A percentile compares a stretch with the other conserved stretches of the same genome.
These are phyloP conservation scores for Aphelocoma californica DNA, from an alignment of 2,797 vertebrate species.

Conservation along the genomic window DNA sequence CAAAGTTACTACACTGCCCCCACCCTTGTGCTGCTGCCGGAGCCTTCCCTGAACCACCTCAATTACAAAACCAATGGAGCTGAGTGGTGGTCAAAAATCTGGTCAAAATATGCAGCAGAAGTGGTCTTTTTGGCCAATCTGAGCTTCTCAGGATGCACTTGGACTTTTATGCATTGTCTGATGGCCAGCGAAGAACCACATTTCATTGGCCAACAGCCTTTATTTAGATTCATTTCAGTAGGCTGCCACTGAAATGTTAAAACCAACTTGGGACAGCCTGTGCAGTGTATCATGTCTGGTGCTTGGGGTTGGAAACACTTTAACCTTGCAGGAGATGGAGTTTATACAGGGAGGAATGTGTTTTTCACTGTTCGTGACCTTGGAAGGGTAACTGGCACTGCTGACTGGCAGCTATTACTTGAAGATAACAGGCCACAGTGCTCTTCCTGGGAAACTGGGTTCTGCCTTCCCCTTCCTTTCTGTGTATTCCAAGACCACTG, in stretches of 20 bases:
- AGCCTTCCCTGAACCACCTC: background rate
- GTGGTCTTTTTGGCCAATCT: background rate
- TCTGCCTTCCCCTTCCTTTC: background rate
- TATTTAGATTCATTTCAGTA: background rate
- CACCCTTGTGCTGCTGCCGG: background rate
- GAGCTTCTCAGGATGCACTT: background rate
- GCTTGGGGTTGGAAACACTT: background rate
- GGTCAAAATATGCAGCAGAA: background rate
- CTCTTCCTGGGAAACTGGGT: background rate
- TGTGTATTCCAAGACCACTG: background rate
- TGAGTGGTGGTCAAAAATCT: rapidly evolving
- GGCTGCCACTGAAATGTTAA: background rate
- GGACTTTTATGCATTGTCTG: background rate
- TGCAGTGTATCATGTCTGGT: background rate
- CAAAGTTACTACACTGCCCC: background rate
- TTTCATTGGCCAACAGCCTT: background rate
- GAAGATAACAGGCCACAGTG: background rate
- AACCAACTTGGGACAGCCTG: rapidly evolving
- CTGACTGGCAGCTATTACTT: background rate
- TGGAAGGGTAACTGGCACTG: background rate
- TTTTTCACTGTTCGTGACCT: background rate
- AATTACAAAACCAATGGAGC: background rate
- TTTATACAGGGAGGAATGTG: background rate
- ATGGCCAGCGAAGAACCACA: background rate
- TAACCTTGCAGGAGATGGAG: background rate